Percentiles rank a stretch among this genome's conserved stretches.
Evolutionary conservation across 2,797 vertebrate genomes (phyloP).

Genomic region (Petrocephalus sullivani): DNA sequence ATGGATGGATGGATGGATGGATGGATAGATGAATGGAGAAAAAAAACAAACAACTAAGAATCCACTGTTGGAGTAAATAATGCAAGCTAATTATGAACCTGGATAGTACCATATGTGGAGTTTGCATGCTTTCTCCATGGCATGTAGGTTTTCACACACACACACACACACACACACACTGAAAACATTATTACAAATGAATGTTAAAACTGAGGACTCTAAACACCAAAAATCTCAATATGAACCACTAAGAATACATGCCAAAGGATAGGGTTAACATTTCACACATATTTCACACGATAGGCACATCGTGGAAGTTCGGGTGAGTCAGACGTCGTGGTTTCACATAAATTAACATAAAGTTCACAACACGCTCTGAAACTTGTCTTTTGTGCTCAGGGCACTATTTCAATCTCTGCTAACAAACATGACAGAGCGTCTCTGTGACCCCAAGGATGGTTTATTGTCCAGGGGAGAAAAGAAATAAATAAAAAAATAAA

Average conservation of each 20-base stretch:
- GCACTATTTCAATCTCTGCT: neutral
- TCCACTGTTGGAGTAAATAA: neutral
- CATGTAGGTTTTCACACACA: neutral
- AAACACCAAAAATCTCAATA: neutral
- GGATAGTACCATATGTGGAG: neutral
- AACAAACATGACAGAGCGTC: neutral
- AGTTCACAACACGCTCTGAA: neutral
- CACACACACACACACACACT: neutral
- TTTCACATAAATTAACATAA: neutral
- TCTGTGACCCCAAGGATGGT: neutral
- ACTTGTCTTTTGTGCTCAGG: neutral
- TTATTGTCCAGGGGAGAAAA: no score
- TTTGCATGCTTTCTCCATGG: neutral
- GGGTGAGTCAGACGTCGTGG: neutral
- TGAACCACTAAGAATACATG: no score
- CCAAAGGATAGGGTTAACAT: neutral
- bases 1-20: neutral
- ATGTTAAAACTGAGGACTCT: neutral
- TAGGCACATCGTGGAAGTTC: neutral
- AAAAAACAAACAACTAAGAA: neutral
- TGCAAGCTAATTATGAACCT: neutral
- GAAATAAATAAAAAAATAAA: neutral
- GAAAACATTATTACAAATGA: neutral
- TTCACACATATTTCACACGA: neutral
- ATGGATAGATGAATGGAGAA: neutral